Evolutionary conservation across 1,140 invertebrate species (phyloP).

Genomic region (Aphis craccivora): DNA sequence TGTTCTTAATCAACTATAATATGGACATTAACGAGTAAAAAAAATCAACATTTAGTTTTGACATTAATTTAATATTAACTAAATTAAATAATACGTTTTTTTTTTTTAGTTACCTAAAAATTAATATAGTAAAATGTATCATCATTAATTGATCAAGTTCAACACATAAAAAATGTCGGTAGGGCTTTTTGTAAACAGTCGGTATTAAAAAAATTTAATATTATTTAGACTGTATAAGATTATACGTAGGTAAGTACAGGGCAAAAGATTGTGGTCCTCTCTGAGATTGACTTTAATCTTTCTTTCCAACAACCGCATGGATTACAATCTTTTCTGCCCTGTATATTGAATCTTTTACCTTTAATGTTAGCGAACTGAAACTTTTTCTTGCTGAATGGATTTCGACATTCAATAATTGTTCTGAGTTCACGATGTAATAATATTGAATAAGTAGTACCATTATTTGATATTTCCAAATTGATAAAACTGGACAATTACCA

Average conservation of each 20-base stretch:
- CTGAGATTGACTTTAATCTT: background rate
- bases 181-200: background rate
- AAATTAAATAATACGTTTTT: background rate
- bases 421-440: background rate
- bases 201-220: background rate
- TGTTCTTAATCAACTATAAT: background rate
- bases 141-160: background rate
- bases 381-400: background rate
- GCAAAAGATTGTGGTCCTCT: background rate
- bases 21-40: background rate
- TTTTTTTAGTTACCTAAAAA: background rate
- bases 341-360: background rate
- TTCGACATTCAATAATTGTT: background rate
- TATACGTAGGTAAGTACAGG: background rate
- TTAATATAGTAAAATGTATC: no score
- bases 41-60: no score
- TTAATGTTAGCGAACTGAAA: background rate
- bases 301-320: background rate
- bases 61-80: no score
- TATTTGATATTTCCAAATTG: no score
- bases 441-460: background rate
- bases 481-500: no score
- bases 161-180: background rate
- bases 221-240: background rate
- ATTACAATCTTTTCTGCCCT: background rate